Conservation (phyloP, 2,797 vertebrate genomes). For the Muscicapa striata region DNA sequence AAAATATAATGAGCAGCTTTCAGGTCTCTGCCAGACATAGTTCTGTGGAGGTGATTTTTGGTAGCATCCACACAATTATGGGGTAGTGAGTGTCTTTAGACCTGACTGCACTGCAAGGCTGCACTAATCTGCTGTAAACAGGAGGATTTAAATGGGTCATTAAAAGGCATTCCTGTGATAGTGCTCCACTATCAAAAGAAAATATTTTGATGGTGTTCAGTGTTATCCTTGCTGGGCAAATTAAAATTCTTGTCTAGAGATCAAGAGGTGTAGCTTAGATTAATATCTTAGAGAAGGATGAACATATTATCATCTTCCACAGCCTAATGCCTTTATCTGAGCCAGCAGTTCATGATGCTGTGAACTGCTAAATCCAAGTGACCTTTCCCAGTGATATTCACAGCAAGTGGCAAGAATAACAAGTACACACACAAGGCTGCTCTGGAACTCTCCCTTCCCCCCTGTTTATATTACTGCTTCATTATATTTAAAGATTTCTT, state of each 20-base stretch:
- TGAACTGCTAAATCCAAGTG: slow-evolving; percentile 57
- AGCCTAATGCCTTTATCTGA: slow-evolving; percentile 66
- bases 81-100: not conserved
- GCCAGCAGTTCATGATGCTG: slow-evolving; percentile 58
- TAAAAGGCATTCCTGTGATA: not conserved
- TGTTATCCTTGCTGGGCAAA: slow-evolving; percentile 9
- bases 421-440: not conserved
- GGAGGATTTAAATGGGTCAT: not conserved
- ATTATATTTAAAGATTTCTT: slow-evolving; percentile 59
- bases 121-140: not conserved
- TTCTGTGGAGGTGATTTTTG: not conserved
- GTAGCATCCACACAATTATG: not conserved
- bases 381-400: slow-evolving; percentile 72
- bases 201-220: slow-evolving; percentile 20
- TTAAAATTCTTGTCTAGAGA: slow-evolving; percentile 50
- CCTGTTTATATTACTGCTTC: slow-evolving; percentile 33
- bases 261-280: slow-evolving; percentile 46
- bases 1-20: not conserved
- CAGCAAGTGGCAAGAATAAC: slow-evolving; percentile 62
- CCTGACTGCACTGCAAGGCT: not conserved
- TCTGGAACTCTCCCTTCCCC: not conserved
- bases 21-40: not conserved
- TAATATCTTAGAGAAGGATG: slow-evolving; percentile 44
- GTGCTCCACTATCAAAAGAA: not conserved
- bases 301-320: slow-evolving; percentile 58